These are phyloP conservation scores for Unio pictorum DNA, from an alignment of 2,888 invertebrate genomes.

Conservation along the genomic window DNA sequence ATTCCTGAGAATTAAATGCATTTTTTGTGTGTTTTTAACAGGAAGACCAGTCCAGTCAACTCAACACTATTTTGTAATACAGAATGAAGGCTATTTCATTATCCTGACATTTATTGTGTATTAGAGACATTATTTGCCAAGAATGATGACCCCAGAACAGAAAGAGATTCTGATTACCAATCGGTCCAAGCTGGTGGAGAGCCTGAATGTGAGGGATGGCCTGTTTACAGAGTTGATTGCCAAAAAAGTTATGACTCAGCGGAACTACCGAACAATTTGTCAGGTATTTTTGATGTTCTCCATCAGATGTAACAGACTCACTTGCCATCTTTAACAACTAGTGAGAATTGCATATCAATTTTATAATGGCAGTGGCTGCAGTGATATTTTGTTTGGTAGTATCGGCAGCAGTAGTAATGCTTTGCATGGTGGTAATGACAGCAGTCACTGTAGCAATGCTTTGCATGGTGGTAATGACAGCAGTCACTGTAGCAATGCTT, in stretches of 20 bases:
- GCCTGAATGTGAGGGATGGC: conserved; percentile 55
- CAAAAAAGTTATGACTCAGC: conserved; percentile 46
- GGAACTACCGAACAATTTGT: conserved; percentile 37
- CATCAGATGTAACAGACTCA: no score
- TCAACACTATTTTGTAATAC: no score
- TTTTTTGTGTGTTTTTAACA: no score
- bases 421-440: no score
- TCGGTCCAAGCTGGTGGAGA: conserved; percentile 58
- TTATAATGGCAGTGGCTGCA: neutral
- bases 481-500: no score
- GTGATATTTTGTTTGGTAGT: neutral
- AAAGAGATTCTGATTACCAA: conserved; percentile 50
- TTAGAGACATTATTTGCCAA: neutral
- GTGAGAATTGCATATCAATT: neutral
- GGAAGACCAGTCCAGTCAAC: no score
- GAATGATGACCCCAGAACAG: conserved; percentile 47
- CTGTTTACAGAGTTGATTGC: conserved; percentile 56
- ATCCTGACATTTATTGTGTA: neutral
- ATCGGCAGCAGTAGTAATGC: neutral
- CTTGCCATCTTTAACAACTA: no score
- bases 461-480: no score
- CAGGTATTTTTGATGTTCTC: no score
- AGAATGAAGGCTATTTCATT: no score
- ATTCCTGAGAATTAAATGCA: no score
- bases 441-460: no score